Base-by-base conservation (phyloP, 2,113 vertebrate species). In the Parus major region DNA sequence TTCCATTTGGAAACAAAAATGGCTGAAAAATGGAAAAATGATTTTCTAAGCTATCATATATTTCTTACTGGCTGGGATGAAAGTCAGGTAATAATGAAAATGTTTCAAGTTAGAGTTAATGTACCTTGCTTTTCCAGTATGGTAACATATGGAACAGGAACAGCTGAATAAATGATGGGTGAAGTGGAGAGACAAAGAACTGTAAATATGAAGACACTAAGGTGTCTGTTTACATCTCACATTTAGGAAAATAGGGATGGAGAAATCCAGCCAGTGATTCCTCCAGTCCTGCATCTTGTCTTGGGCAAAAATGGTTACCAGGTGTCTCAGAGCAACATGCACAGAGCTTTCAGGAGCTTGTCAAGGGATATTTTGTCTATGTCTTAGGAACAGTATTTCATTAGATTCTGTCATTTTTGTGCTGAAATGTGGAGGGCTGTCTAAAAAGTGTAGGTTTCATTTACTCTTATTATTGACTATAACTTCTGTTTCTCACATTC, bases 51-150 rank as follows among this genome's bases (percentile, higher is more conserved):
- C 88, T 98, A 98, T 86, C 98, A 97, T 12, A 98, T 98, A 97
- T 98, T 98, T 97, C 98, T 98, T 79, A 98, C 98, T 33, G 57
- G 95, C 92, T 98, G 98, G 98, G 96, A 98, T 95, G 98, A 98
- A 95, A 97, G 94, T 95, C 98, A 98, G 98, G 98, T 98, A 98
- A 93, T 91, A 84, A 97, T 82, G 91, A 97, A 91, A 93, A 61
- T 85, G 20, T 73, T 90, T 56, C 1, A 16, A 84, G 42, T 79
- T 69, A 88, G 88, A 93, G 82, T 96, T 96, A 95, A 96, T 91
- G 86, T 95, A 92, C 92, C 92, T 97, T 97, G 81, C 52, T 96
- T 92, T 97, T 94, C 68, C 76, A 93, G 93, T 93, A 92, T 72
- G 92, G 68, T 63, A 86, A 88, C 80, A 91, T 72, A 92, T 23